Evolutionary conservation across 2,888 invertebrate genomes (phyloP).

Genomic region (Julus scanicus): DNA sequence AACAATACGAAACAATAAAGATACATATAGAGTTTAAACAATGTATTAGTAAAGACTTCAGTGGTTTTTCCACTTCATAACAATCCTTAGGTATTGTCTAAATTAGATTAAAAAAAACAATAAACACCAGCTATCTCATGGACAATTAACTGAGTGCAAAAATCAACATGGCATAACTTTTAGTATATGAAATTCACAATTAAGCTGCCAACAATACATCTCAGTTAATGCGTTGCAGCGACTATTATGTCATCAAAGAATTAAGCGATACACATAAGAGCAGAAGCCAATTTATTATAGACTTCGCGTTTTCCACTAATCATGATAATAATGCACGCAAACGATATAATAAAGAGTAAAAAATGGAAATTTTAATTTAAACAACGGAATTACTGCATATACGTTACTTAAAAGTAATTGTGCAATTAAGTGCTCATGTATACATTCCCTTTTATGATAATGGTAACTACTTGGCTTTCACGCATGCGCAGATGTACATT

Average conservation of each 20-base stretch:
- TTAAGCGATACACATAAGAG: background rate
- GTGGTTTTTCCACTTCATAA: no score
- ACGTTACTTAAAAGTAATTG: no score
- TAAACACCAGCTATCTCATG: background rate
- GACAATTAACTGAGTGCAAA: background rate
- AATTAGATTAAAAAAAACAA: background rate
- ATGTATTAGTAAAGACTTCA: no score
- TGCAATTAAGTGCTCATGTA: no score
- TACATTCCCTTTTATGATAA: no score
- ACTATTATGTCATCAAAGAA: background rate
- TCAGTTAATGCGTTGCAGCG: background rate
- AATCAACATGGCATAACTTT: background rate
- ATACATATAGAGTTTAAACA: no score
- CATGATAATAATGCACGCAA: background rate
- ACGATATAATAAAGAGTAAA: background rate
- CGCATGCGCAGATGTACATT: no score
- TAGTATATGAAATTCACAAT: background rate
- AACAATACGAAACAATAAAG: no score
- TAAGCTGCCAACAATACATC: background rate
- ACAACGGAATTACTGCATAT: no score
- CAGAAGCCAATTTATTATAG: background rate
- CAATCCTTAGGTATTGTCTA: no score
- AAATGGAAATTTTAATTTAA: no score
- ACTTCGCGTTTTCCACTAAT: background rate
- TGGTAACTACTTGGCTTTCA: no score